Evolutionary conservation across 1,140 invertebrate genomes (phyloP), one percentile per base, ranked within the genome.

Genomic region (Orius laevigatus): DNA sequence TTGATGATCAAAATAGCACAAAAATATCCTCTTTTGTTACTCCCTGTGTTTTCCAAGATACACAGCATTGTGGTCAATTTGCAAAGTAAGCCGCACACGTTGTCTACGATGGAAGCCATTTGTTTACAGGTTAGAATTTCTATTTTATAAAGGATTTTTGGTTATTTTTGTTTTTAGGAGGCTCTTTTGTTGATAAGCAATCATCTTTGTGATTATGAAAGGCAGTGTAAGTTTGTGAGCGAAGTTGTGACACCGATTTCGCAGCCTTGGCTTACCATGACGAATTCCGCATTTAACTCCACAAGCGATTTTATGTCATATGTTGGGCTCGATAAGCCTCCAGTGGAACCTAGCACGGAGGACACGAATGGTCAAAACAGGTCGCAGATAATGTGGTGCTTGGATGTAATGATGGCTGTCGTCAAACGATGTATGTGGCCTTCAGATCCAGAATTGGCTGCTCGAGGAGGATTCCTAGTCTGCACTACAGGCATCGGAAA

Each of bases 1-100:
- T 64, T 89, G 1, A 77, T 93, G 64, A 85, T 94, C 1, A 93
- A 92, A 66, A 76, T 93, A 32, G 84, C 81, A 10, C 75, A 82
- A 36, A 84, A 86, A 59, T 89, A 87, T 67, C 86, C 87, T 0
- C 62, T 87, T 8, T 65, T 88, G 2, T 65, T 88, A 32, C 63
- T 92, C 57, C 85, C 87, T 4, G 78, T 86, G n/a, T 93, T 91
- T 64, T 81, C 85, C 39, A 76, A 85, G 45, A 78, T 92, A 53
- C 79, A 83, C 58, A 72, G 73, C 1, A 78, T 81, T 51, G 76
- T 84, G 6, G 71, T 75, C 46, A 71, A 71, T 48, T 66, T 87
- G 33, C 71, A 77, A 3, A 63, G 72, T 48, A 67, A 76, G 50
- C 67, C 70, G 1, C 74, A 75, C 42, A 75, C 79, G 55, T 66